phyloP scores from a whole-genome alignment of 2,888 invertebrate genomes.

The Morpho achilles region DNA sequence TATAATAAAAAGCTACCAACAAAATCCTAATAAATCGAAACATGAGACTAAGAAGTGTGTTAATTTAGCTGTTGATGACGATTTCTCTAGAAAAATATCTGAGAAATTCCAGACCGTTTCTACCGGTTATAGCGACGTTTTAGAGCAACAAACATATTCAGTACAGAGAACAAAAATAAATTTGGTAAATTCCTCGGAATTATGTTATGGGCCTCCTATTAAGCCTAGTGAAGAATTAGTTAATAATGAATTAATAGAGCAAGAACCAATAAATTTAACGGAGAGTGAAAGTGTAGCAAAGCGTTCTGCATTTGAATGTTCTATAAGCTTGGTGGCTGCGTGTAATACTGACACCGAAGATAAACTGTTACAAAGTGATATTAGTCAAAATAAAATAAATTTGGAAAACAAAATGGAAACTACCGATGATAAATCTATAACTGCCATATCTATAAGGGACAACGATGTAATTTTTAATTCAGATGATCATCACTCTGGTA shows the following conservation, averaged over 20 bases:
- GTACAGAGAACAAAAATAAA: slow-evolving; percentile 46
- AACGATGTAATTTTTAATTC: slow-evolving; percentile 14
- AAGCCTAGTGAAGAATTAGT: slow-evolving; percentile 12
- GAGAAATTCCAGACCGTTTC: slow-evolving; percentile 57
- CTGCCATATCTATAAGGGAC: slow-evolving; percentile 10
- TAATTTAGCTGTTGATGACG: slow-evolving; percentile 27
- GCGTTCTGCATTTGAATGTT: slow-evolving; percentile 8
- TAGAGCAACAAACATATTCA: slow-evolving; percentile 38
- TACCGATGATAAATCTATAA: slow-evolving; percentile 20
- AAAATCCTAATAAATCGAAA: slow-evolving; percentile 18
- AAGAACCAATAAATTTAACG: slow-evolving; percentile 21
- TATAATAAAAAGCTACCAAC: slow-evolving; percentile 39
- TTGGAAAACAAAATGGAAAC: background rate
- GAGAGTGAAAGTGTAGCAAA: slow-evolving; percentile 23
- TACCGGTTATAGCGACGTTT: slow-evolving; percentile 46
- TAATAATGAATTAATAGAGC: slow-evolving; percentile 21
- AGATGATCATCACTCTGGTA: slow-evolving; percentile 8
- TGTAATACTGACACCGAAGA: slow-evolving; percentile 1
- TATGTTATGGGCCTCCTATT: slow-evolving; percentile 1
- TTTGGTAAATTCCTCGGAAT: slow-evolving; percentile 30
- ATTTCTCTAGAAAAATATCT: slow-evolving; percentile 48
- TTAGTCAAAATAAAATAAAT: slow-evolving; percentile 5
- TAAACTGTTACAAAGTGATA: background rate
- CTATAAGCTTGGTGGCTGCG: slow-evolving; percentile 2
- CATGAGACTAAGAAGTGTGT: slow-evolving; percentile 16